A percentile compares a stretch with the other conserved stretches of the same genome.
These are phyloP conservation scores for Valencia hispanica DNA, from an alignment of 2,797 vertebrate species.

Conservation along the genomic window DNA sequence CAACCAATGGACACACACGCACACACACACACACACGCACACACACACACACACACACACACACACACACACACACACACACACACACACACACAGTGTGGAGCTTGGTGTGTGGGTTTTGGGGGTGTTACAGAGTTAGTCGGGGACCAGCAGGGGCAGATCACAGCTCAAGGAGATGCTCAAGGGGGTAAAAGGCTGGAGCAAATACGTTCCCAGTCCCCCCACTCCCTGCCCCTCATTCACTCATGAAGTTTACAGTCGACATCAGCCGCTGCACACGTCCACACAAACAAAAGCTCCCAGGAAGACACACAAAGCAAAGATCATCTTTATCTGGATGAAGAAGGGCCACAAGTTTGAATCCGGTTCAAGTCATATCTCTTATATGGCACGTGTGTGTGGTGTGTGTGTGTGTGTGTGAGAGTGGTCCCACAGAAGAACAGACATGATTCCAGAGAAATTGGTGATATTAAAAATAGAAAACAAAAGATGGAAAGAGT, in stretches of 20 bases:
- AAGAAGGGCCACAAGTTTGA: slow-evolving; percentile 13
- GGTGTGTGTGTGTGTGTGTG: background rate
- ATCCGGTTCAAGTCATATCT: background rate
- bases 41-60: too few relatives aligned
- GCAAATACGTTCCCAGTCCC: slow-evolving; percentile 45
- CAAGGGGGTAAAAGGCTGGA: slow-evolving; percentile 76
- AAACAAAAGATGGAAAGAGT: slow-evolving; percentile 31
- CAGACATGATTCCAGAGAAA: slow-evolving; percentile 25
- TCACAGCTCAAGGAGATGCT: slow-evolving; percentile 82
- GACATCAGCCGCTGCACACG: slow-evolving; percentile 13
- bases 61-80: background rate
- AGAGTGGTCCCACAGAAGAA: background rate
- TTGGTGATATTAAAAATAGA: slow-evolving; percentile 14
- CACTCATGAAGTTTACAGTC: slow-evolving; percentile 43
- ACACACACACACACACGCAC: too few relatives aligned
- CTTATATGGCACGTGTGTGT: background rate
- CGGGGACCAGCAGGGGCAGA: slow-evolving; percentile 43
- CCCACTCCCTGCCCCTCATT: background rate
- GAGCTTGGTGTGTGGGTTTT: slow-evolving; percentile 19
- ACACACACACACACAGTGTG: background rate
- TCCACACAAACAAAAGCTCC: slow-evolving; percentile 16
- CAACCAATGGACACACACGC: slow-evolving; percentile 2
- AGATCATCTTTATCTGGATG: slow-evolving; percentile 18
- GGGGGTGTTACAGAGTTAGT: slow-evolving; percentile 11
- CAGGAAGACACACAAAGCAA: slow-evolving; percentile 6